A percentile compares a stretch with the other conserved stretches of the same genome.
Conservation (phyloP, 2,888 invertebrate genomes). For the Andricus curvator region DNA sequence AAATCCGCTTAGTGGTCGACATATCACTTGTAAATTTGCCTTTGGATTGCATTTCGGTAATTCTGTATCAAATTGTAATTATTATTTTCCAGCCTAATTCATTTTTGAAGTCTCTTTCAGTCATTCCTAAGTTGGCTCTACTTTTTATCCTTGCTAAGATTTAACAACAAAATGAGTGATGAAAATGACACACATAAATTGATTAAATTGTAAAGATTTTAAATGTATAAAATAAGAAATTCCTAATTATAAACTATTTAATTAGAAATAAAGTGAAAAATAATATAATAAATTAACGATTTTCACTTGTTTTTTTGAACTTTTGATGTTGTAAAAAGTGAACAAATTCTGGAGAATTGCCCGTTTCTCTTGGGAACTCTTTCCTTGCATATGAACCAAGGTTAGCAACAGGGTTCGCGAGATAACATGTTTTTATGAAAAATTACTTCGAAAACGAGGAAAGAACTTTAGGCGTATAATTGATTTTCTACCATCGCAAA, state of each 20-base stretch:
- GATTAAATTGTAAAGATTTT: no score
- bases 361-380: not conserved
- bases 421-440: not conserved
- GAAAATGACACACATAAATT: no score
- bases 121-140: no score
- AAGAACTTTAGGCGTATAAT: not conserved
- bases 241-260: no score
- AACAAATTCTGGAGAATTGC: no score
- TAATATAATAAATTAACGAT: no score
- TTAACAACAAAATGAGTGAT: no score
- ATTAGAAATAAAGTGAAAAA: no score
- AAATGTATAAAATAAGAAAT: no score
- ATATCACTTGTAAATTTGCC: not conserved
- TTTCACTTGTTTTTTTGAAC: no score
- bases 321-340: not conserved
- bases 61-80: not conserved
- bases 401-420: not conserved
- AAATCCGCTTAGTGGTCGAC: not conserved
- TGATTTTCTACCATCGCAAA: not conserved
- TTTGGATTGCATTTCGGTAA: not conserved
- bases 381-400: not conserved
- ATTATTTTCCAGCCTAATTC: not conserved
- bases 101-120: no score
- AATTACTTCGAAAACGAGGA: not conserved
- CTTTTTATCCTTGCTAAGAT: no score